Base-by-base conservation (phyloP, 2,113 vertebrate genomes). In the Gallinago paraguaiae region DNA sequence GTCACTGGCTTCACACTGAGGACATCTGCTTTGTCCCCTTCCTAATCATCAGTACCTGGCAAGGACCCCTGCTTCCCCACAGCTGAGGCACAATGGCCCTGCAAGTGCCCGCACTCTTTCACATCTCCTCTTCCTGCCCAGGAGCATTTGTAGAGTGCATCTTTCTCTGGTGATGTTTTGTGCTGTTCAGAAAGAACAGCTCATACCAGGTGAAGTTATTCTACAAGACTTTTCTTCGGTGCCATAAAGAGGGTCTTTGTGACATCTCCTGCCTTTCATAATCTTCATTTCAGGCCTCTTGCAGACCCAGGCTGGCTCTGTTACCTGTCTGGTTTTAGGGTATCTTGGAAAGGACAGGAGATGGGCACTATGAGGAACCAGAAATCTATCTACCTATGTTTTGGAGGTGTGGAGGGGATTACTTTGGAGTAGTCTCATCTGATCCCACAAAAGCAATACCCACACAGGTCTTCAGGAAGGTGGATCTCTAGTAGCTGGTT, bases 21-120 rank as follows among this genome's bases (percentile, higher is more conserved):
- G 86, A 68, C 69, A 93, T 91, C 82, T 96, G 92, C 76, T 89
- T 79, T 54, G 43, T 56, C 33, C 60, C 19, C 8, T 86, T 82
- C 72, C 46, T 50, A 61, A 77, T 51, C 76, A 70, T 35, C 76
- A 67, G 28, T 10, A n/a, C 39, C 68, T 88, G 67, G 46, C 88
- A 96, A 72, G 63, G 54, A 65, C 17, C 13, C 4, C 85, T 71
- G 22, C 70, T 22, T 84, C 13, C 43, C 11, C 0, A 0, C 61
- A 69, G 67, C 70, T 76, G 45, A 90, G 27, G 43, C 25, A 60
- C 17, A 45, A 18, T 9, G 27, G 10, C 37, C 41, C 39, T 30
- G 53, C 39, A 71, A 48, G 15, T 15, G 23, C 15, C 19, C 51
- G 18, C 11, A 33, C 33, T 30, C 17, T 57, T 46, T 76, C 33